Evolutionary conservation across 1,140 invertebrate genomes (phyloP), one percentile per base, ranked within the genome.

Genomic region (Diachasma alloeum): DNA sequence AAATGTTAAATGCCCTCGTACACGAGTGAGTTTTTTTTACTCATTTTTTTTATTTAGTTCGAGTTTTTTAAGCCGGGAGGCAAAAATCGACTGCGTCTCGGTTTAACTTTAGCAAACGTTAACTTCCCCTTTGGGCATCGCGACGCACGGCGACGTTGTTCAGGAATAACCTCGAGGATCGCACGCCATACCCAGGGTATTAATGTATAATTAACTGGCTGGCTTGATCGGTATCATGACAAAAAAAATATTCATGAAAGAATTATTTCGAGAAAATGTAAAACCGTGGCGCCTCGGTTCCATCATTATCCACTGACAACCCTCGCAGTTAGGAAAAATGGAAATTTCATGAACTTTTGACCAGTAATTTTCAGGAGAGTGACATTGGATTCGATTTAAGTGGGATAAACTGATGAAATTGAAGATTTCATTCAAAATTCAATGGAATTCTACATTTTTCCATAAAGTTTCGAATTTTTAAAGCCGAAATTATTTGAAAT

Each of bases 151-250:
- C 39, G 37, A 74, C 63, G 17, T 22, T 44, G 68, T 15, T 39
- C 39, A 72, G 31, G 71, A 68, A 46, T 46, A 69, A 71, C 69
- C 44, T 71, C 80, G 76, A 81, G 83, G 80, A 86, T 87, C 83
- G 84, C 86, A 88, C 86, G 86, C 86, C 73, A 88, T 72, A 72
- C 13, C 10, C 26, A 4, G 85, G 81, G 83, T 84, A 89, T 89
- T 88, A 89, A 89, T 88, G 85, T 89, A 88, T 89, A 89, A 89
- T 89, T 89, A 89, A 87, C 86, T 81, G 81, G 83, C 77, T 81
- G 79, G 83, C 79, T 83, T 85, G 88, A 89, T 89, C 66, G 72
- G 66, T 88, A 89, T 88, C 87, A 83, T 79, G 70, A 56, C n/a
- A 26, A 26, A 71, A 81, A 73, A 59, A 63, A 73, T n/a, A 73